Percentiles rank a stretch among this genome's conserved stretches.
phyloP scores from a whole-genome alignment of 1,140 invertebrate species.

The Ladona fulva region DNA sequence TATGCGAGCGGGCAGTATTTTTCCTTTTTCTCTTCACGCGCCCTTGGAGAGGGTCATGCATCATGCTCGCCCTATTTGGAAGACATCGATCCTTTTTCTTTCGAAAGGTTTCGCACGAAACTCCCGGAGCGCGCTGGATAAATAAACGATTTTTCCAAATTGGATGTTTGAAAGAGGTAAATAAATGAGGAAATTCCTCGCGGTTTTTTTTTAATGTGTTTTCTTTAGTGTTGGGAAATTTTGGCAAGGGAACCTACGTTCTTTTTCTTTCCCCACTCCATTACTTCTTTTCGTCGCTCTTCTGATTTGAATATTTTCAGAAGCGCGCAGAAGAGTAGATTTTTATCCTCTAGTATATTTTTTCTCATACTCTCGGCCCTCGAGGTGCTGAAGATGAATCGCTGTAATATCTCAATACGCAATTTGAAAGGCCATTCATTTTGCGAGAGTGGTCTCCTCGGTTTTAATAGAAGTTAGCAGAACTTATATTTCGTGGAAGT shows the following conservation, averaged over 20 bases:
- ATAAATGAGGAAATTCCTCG: background rate
- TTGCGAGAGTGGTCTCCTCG: no score
- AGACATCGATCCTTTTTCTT: background rate
- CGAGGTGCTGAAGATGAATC: no score
- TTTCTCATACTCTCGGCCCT: no score
- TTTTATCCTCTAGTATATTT: background rate
- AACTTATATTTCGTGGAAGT: no score
- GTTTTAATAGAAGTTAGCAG: no score
- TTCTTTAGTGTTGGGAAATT: background rate
- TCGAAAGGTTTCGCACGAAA: background rate
- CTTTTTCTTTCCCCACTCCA: background rate
- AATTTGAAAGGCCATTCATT: no score
- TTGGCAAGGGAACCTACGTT: background rate
- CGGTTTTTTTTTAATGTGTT: background rate
- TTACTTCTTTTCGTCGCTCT: background rate
- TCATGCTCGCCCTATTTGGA: background rate
- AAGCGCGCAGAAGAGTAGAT: background rate
- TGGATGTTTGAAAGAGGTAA: background rate
- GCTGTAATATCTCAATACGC: no score
- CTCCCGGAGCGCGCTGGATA: no score
- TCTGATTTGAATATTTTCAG: background rate
- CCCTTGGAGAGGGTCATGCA: background rate
- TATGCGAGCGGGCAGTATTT: background rate
- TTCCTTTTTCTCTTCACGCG: no score
- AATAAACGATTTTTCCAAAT: constrained; percentile 4